phyloP scores from a whole-genome alignment of 2,888 invertebrate genomes.

The Dasypolia templi region DNA sequence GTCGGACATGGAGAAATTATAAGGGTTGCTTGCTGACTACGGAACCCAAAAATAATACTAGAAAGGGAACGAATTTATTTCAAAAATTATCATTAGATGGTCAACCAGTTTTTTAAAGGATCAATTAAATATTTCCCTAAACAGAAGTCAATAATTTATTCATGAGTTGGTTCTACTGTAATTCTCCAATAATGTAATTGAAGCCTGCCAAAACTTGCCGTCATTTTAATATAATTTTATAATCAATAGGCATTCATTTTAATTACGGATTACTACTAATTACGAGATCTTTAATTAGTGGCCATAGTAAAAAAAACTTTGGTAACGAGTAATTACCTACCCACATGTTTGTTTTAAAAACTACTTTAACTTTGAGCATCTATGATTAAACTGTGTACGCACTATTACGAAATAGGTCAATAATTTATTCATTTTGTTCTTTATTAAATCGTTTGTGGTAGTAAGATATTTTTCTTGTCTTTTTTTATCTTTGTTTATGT shows the following conservation, averaged over 20 bases:
- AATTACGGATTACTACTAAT: constrained; percentile 31
- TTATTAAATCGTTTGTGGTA: background rate
- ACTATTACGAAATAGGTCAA: background rate
- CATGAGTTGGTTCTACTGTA: background rate
- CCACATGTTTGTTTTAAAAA: constrained; percentile 2
- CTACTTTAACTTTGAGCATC: background rate
- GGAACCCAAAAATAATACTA: too few species aligned
- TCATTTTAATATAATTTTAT: constrained; percentile 18
- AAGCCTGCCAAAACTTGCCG: background rate
- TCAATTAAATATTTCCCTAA: too few species aligned
- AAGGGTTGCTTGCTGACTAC: too few species aligned
- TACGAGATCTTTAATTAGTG: constrained; percentile 29
- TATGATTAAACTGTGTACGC: background rate
- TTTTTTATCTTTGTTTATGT: too few species aligned
- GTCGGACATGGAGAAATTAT: too few species aligned
- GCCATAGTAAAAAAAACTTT: constrained; percentile 28
- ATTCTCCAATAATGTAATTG: constrained; percentile 17
- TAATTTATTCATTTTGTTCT: background rate
- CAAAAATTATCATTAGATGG: too few species aligned
- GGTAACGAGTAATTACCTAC: constrained; percentile 23
- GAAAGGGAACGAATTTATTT: too few species aligned
- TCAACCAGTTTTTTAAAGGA: too few species aligned
- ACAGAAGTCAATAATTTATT: background rate
- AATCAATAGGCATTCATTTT: constrained; percentile 27
- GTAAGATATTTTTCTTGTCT: too few species aligned